Base-by-base conservation (phyloP, 2,113 vertebrate genomes). In the Hirundichthys speculiger region DNA sequence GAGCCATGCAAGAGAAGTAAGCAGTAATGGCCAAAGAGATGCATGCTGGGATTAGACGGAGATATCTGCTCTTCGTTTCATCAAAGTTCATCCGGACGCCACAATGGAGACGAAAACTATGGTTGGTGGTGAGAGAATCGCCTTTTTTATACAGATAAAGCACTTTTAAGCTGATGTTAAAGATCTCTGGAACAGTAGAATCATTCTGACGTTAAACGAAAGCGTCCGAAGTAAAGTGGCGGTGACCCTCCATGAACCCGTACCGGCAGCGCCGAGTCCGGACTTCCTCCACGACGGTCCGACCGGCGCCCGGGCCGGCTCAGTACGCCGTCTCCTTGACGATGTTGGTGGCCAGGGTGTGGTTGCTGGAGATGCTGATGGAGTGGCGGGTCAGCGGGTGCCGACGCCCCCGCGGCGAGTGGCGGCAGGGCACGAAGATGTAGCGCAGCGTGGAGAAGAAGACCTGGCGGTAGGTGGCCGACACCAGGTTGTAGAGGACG, bases 401-500 rank as follows among this genome's bases (percentile, higher is more conserved):
- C 8, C 77, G 80, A 54, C 80, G 91, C 39, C 90, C 85, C 69
- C 77, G 38, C 79, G 81, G 89, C 67, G 83, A 79, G 25, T 81
- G 92, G 15, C 67, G 91, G 77, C 94, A 95, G 0, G 89, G 93
- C 49, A 95, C 68, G 65, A 92, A 97, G 71, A 96, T 73, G 82
- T 93, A 92, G 7, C 92, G 88, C 76, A 99, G 93, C 0, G 95
- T 96, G 41, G 95, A 93, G 78, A 98, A 90, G 85, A 99, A 99
- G 87, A 94, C 88, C 89, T 98, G 94, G 49, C 97, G 94, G 92
- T 98, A 99, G 85, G 92, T 96, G 67, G 96, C 93, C 0, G 97
- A 99, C 55, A 98, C 96, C 47, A 99, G 90, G 91, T 99, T 99
- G 93, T 99, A 99, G 48, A 99, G 94, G 74, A 99, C 64, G 2